A percentile compares a stretch with the other conserved stretches of the same genome.
phyloP scores from a whole-genome alignment of 2,888 invertebrate genomes.

The Patella ulyssiponensis region DNA sequence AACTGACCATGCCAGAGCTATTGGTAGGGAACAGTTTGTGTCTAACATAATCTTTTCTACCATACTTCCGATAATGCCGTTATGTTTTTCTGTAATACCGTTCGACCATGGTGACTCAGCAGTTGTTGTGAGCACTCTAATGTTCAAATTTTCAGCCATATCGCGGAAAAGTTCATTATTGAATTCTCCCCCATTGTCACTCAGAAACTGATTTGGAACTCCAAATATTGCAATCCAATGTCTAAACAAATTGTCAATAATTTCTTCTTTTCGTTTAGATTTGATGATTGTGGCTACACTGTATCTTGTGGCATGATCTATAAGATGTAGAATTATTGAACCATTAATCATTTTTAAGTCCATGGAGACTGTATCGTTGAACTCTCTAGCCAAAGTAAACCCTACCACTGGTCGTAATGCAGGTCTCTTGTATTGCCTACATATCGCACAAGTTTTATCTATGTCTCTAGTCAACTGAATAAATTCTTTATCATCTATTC shows the following conservation, averaged over 20 bases:
- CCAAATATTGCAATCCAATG: conserved; percentile 1
- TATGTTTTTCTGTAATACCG: not conserved
- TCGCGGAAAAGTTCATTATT: conserved; percentile 1
- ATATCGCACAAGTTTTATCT: not conserved
- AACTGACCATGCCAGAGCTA: no score
- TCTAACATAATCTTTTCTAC: not conserved
- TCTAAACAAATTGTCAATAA: not conserved
- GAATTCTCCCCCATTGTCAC: conserved; percentile 9
- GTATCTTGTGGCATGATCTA: conserved; percentile 15
- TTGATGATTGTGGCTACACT: not conserved
- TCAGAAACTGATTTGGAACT: not conserved
- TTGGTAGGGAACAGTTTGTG: not conserved
- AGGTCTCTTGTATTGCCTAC: not conserved
- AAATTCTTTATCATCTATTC: not conserved
- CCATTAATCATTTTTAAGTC: not conserved
- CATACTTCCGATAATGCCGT: conserved; percentile 1
- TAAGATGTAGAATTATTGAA: not conserved
- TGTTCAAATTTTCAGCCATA: conserved; percentile 10
- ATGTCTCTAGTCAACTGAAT: not conserved
- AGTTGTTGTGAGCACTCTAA: not conserved
- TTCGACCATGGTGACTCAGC: conserved; percentile 1
- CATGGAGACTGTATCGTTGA: conserved; percentile 11
- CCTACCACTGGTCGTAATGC: not conserved
- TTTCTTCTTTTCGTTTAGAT: not conserved
- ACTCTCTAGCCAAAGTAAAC: not conserved